These are phyloP conservation scores for Lipophrys pholis DNA, from an alignment of 2,113 vertebrate species.

Conservation along the genomic window DNA sequence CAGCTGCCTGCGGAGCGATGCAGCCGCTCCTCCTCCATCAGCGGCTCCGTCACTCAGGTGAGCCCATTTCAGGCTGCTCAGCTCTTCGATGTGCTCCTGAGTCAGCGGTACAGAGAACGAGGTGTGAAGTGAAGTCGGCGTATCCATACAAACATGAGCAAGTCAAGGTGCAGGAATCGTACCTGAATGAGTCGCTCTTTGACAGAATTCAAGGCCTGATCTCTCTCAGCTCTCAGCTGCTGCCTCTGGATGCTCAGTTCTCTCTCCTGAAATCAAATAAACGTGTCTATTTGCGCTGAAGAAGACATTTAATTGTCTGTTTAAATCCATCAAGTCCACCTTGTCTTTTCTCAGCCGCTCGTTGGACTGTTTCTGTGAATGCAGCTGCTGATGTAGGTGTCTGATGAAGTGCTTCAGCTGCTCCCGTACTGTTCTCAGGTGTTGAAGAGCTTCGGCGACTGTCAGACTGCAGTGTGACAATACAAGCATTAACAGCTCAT, in stretches of 20 bases:
- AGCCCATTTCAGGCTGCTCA: slow-evolving; percentile 73
- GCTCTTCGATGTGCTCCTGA: slow-evolving; percentile 85
- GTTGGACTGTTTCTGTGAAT: slow-evolving; percentile 57
- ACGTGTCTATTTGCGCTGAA: background rate
- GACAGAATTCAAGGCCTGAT: slow-evolving; percentile 71
- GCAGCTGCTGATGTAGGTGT: slow-evolving; percentile 69
- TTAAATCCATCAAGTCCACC: slow-evolving; percentile 53
- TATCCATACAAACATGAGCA: background rate
- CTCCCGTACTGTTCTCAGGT: slow-evolving; percentile 70
- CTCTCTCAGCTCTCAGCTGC: slow-evolving; percentile 70
- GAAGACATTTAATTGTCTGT: background rate
- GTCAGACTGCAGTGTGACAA: slow-evolving; percentile 53
- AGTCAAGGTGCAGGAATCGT: background rate
- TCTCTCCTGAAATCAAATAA: slow-evolving; percentile 64
- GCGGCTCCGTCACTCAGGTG: slow-evolving; percentile 49
- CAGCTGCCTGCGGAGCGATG: slow-evolving; percentile 74
- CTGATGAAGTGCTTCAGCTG: slow-evolving; percentile 66
- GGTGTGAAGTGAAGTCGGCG: background rate
- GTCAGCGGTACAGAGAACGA: background rate
- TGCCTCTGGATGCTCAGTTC: slow-evolving; percentile 73
- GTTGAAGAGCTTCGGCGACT: slow-evolving; percentile 53
- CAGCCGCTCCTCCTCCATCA: slow-evolving; percentile 49
- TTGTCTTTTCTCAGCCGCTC: slow-evolving; percentile 67
- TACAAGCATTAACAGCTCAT: background rate
- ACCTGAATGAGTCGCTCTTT: slow-evolving; percentile 79